Conservation (phyloP, 2,888 invertebrate species). For the Hetaerina titia region DNA sequence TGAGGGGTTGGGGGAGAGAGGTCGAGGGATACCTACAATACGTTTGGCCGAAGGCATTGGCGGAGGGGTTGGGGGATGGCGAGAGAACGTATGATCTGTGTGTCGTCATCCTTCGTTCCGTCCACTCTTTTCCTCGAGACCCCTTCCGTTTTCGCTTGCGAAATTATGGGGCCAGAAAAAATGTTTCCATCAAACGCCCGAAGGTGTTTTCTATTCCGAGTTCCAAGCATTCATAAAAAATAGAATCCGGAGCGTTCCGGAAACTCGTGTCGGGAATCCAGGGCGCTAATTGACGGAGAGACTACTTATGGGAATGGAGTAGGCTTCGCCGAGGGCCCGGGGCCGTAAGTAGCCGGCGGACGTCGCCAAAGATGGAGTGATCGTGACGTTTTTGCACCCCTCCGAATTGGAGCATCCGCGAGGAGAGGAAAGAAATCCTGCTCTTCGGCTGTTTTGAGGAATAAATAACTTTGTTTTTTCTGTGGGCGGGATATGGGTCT, state of each 20-base stretch:
- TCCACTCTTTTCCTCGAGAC: not conserved
- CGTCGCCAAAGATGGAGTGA: slow-evolving; percentile 30
- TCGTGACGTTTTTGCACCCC: slow-evolving; percentile 57
- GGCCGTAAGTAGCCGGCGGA: slow-evolving; percentile 19
- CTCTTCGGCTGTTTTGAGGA: slow-evolving; percentile 50
- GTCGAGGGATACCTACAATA: slow-evolving; percentile 7
- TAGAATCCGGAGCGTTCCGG: slow-evolving; percentile 55
- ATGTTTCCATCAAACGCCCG: not conserved
- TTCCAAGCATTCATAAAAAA: slow-evolving; percentile 37
- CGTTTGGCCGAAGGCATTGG: not conserved
- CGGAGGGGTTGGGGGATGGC: not conserved
- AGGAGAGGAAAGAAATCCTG: slow-evolving; percentile 51
- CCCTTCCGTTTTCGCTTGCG: slow-evolving; percentile 35
- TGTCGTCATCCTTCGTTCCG: slow-evolving; percentile 10
- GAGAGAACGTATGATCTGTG: not conserved
- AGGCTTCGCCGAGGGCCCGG: not conserved
- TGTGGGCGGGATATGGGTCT: slow-evolving; percentile 51
- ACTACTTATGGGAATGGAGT: slow-evolving; percentile 41
- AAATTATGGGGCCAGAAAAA: not conserved
- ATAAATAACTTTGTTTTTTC: slow-evolving; percentile 38
- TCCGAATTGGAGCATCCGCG: slow-evolving; percentile 59
- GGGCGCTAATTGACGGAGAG: slow-evolving; percentile 59
- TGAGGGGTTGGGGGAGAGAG: slow-evolving; percentile 13
- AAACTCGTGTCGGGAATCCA: slow-evolving; percentile 44
- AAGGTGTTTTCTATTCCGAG: slow-evolving; percentile 16